Evolutionary conservation across 2,888 invertebrate genomes (phyloP), one percentile per base, ranked within the genome.

Genomic region (Petrolisthes manimaculis): DNA sequence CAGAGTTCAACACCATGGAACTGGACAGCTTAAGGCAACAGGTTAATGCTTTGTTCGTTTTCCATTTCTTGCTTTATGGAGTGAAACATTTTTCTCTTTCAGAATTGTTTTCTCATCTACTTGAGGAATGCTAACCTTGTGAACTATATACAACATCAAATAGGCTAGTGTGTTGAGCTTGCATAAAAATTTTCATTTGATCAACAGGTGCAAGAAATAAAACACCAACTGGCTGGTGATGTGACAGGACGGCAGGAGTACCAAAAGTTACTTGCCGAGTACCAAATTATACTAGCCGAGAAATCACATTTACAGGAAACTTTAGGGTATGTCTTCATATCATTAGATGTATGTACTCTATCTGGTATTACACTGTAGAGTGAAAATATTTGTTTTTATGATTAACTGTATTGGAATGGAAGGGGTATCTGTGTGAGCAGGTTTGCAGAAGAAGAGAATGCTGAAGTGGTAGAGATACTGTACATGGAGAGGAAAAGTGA

Each of bases 151-250:
- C 37, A 37, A 37, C 37, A 37, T 37, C 37, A 37, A 37, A 37
- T 37, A 37, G n/a, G n/a, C n/a, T 37, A 37, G 37, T 37, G 37
- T 37, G 37, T 37, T 37, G 37, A 37, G 37, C 2, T 37, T 37
- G 37, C 37, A 37, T 37, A 37, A 37, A 37, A 37, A 21, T 56
- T 82, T 37, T 61, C 24, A 21, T 1, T n/a, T 12, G 56, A 37
- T 37, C 21, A 14, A 21, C 21, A 85, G 85, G 85, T 85, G 14
- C 80, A 80, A 80, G 85, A 85, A 80, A 85, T 85, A 6, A 67
- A 85, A 54, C 69, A 80, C 51, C 78, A 75, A 24, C 53, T 85
- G 37, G 53, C 37, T 53, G 69, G 69, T 21, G 80, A 80, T 69
- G 51, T 85, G n/a, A n/a, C 24, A 24, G 54, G 69, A n/a, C 61